Conservation (phyloP, 2,888 invertebrate species). For the Nomada fucata region DNA sequence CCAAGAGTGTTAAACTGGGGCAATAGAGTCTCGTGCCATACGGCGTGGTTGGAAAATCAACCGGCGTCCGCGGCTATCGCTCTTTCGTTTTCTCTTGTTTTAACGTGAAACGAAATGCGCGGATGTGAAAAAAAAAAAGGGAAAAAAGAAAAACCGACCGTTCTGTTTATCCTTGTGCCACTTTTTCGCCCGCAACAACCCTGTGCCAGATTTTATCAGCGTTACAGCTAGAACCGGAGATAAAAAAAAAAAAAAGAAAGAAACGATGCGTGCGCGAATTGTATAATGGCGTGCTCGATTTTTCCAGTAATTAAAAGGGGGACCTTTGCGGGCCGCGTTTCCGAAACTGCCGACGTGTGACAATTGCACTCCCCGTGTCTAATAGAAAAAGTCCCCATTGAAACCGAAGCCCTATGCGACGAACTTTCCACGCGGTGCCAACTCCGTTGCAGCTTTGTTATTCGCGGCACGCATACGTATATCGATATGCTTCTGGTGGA, state of each 20-base stretch:
- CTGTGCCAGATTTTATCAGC: slow-evolving; percentile 52
- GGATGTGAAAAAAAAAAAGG: slow-evolving; percentile 12
- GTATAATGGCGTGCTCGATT: not conserved
- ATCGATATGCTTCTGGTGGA: slow-evolving; percentile 48
- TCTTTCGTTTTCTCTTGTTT: not conserved
- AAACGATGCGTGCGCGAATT: slow-evolving; percentile 17
- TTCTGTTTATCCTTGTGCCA: slow-evolving; percentile 47
- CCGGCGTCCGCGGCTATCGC: not conserved
- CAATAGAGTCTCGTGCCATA: slow-evolving; percentile 1
- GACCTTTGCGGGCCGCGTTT: not conserved
- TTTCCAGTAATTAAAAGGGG: not conserved
- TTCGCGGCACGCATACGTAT: slow-evolving; percentile 11
- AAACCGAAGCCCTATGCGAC: slow-evolving; percentile 65
- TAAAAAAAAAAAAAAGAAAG: slow-evolving; percentile 2
- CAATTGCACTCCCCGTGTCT: not conserved
- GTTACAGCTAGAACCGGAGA: slow-evolving; percentile 5
- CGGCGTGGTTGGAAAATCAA: slow-evolving; percentile 28
- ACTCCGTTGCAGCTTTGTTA: slow-evolving; percentile 59
- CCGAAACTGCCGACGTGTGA: not conserved
- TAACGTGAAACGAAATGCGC: not conserved
- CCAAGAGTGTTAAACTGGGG: slow-evolving; percentile 21
- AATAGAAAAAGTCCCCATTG: slow-evolving; percentile 25
- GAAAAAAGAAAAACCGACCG: not conserved
- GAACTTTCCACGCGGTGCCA: slow-evolving; percentile 62
- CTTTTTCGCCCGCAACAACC: slow-evolving; percentile 40